A percentile compares a stretch with the other conserved stretches of the same genome.
phyloP scores from a whole-genome alignment of 1,140 invertebrate species.

The Lanistes nyassanus region DNA sequence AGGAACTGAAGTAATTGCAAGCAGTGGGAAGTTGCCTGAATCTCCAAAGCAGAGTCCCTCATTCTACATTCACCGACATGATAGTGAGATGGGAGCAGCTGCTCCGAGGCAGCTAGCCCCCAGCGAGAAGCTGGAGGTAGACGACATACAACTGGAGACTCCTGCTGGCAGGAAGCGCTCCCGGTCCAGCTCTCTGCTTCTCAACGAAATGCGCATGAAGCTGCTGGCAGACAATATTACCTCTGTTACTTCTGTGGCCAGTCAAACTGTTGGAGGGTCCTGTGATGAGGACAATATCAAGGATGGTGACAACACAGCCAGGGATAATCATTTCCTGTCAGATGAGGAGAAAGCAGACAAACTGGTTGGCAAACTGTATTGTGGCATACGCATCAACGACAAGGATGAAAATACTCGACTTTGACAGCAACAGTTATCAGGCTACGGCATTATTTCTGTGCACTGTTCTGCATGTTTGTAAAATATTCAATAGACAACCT shows the following conservation, averaged over 20 bases:
- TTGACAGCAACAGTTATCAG: background rate
- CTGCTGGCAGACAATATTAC: conserved; percentile 16
- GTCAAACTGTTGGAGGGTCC: background rate
- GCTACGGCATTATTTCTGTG: background rate
- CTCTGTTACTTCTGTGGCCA: conserved; percentile 1
- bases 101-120: too few species aligned
- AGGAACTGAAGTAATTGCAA: too few species aligned
- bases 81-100: too few species aligned
- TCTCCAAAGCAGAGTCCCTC: too few species aligned
- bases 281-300: background rate
- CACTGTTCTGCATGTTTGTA: too few species aligned
- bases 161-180: conserved; percentile 1
- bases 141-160: too few species aligned
- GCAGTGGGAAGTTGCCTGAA: too few species aligned
- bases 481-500: too few species aligned
- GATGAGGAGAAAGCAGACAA: background rate
- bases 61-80: too few species aligned
- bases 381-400: conserved; percentile 16
- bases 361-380: background rate
- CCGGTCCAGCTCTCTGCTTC: conserved; percentile 6
- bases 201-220: conserved; percentile 23
- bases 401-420: conserved; percentile 16
- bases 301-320: background rate
- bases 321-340: background rate
- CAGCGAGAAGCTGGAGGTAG: too few species aligned